phyloP scores from a whole-genome alignment of 2,113 vertebrate species.

The Emydocephalus ijimae region DNA sequence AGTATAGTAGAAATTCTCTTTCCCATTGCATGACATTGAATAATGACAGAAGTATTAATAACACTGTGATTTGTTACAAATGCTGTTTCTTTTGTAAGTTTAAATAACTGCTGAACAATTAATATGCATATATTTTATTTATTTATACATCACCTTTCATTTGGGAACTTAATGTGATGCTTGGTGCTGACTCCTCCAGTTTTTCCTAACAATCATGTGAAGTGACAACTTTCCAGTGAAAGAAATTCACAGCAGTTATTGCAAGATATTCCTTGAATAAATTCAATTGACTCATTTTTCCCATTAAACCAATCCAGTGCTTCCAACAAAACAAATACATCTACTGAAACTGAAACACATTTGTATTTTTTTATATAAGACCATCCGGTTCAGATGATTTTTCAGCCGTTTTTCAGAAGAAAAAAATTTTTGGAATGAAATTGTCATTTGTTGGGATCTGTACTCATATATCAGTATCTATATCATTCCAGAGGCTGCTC shows the following conservation, averaged over 20 bases:
- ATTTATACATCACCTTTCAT: neutral
- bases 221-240: neutral
- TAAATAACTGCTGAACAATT: neutral
- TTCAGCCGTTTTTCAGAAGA: neutral
- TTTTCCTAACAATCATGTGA: neutral
- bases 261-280: neutral
- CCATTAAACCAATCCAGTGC: neutral
- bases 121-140: neutral
- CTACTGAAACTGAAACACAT: neutral
- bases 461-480: neutral
- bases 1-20: neutral
- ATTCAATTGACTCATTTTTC: neutral
- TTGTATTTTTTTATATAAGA: neutral
- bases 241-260: neutral
- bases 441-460: neutral
- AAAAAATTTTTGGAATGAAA: neutral
- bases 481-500: neutral
- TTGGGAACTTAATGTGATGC: neutral
- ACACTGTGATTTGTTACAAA: neutral
- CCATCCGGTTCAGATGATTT: neutral
- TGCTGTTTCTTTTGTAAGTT: neutral
- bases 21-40: neutral
- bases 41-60: neutral
- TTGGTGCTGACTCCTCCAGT: neutral
- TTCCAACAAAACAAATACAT: neutral